Percentiles rank a stretch among this genome's conserved stretches.
Evolutionary conservation across 2,113 vertebrate species (phyloP).

Genomic region (Bubo scandiacus): DNA sequence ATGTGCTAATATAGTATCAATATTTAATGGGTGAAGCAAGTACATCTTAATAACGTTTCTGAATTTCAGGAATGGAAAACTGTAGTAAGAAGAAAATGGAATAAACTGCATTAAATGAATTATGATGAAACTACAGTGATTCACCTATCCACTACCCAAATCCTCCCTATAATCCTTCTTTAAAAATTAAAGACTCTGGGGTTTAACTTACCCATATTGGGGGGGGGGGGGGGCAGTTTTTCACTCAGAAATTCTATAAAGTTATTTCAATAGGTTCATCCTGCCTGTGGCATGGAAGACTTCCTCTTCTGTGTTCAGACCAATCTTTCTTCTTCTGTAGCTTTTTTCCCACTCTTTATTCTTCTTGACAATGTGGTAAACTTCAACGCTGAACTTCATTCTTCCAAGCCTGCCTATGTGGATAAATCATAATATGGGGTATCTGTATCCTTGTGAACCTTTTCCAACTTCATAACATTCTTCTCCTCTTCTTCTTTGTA

Average conservation of each 20-base stretch:
- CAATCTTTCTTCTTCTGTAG: neutral
- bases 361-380: neutral
- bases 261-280: neutral
- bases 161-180: neutral
- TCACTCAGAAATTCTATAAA: neutral
- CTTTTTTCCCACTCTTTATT: neutral
- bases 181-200: neutral
- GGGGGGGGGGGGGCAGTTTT: neutral
- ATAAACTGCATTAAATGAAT: neutral
- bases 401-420: neutral
- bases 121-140: neutral
- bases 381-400: neutral
- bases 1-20: neutral
- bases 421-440: neutral
- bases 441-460: neutral
- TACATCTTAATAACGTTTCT: neutral
- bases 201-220: neutral
- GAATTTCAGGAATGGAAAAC: neutral
- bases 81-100: neutral
- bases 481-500: neutral
- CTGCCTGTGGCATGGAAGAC: neutral
- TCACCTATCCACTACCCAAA: neutral
- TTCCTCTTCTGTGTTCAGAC: neutral
- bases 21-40: neutral
- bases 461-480: neutral